Conservation (phyloP, 2,113 vertebrate species). For the Pelvicachromis taeniatus region DNA sequence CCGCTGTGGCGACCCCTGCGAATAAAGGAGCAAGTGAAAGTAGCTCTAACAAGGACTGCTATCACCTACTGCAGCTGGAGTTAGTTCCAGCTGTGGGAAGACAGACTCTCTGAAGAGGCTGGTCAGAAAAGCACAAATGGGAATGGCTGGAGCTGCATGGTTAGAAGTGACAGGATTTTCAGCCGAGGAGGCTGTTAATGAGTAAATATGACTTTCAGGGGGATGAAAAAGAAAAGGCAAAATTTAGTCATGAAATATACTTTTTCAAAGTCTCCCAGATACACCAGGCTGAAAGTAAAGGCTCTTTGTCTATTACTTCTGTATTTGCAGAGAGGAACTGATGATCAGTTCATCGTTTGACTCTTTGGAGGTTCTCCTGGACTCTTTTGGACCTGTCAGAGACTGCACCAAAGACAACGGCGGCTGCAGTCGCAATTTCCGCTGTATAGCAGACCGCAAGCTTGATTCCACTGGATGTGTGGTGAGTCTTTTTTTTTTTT, state of each 20-base stretch:
- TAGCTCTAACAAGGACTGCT: background rate
- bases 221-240: background rate
- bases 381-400: slow-evolving; percentile 93
- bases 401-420: slow-evolving; percentile 96
- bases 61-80: background rate
- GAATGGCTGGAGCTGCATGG: background rate
- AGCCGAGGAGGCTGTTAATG: background rate
- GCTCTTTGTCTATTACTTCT: background rate
- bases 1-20: background rate
- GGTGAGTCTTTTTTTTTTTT: slow-evolving; percentile 72
- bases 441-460: slow-evolving; percentile 94
- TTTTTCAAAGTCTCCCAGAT: background rate
- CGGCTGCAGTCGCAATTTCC: slow-evolving; percentile 96
- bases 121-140: background rate
- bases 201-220: background rate
- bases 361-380: slow-evolving; percentile 93
- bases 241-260: background rate
- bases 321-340: slow-evolving; percentile 84
- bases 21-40: background rate
- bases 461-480: slow-evolving; percentile 94
- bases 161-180: background rate
- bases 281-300: background rate
- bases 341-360: slow-evolving; percentile 99
- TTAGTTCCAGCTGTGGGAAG: background rate
- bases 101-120: background rate